phyloP scores from a whole-genome alignment of 1,140 invertebrate genomes.

The Camponotus pennsylvanicus region DNA sequence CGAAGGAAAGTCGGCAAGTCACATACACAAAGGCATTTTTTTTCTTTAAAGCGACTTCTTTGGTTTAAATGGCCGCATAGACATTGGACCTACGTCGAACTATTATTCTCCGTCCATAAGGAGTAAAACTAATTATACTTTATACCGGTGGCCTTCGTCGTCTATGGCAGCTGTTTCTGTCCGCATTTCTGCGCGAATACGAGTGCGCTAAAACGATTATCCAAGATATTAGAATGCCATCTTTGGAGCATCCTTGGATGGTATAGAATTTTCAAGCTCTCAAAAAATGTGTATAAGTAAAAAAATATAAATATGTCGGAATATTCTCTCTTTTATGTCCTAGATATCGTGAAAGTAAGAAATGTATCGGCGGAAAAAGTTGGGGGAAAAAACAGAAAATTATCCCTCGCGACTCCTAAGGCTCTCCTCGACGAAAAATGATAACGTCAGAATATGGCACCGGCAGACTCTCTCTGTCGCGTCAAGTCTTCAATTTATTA shows the following conservation, averaged over 20 bases:
- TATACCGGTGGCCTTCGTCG: conserved; percentile 64
- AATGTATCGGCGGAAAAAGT: background rate
- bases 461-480: conserved; percentile 30
- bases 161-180: conserved; percentile 56
- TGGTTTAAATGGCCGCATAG: conserved; percentile 12
- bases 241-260: background rate
- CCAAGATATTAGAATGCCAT: background rate
- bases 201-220: background rate
- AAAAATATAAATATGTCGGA: background rate
- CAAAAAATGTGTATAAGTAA: background rate
- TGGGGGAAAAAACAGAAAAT: background rate
- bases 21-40: conserved; percentile 65
- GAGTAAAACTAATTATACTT: conserved; percentile 71
- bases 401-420: background rate
- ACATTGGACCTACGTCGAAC: background rate
- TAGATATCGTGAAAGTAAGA: background rate
- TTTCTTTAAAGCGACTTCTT: conserved; percentile 30
- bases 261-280: background rate
- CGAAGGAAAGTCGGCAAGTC: conserved; percentile 27
- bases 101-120: conserved; percentile 49
- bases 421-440: background rate
- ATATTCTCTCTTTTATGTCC: background rate
- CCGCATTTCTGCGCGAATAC: background rate
- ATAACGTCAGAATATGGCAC: conserved; percentile 34
- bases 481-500: conserved; percentile 64